A percentile compares a stretch with the other conserved stretches of the same genome.
Evolutionary conservation across 1,140 invertebrate species (phyloP).

Genomic region (Dendroctonus valens): DNA sequence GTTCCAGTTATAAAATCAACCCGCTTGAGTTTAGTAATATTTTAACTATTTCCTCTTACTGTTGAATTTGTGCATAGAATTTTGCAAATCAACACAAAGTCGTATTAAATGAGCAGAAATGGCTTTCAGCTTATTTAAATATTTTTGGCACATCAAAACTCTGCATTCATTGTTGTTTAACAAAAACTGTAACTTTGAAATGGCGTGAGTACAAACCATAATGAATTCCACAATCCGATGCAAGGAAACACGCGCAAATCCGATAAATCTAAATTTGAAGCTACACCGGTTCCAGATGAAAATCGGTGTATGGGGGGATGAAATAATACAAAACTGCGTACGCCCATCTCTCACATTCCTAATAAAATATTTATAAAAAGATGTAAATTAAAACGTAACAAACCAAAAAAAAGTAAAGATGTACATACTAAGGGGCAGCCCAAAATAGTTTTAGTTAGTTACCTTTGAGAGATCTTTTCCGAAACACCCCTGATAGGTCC

Average conservation of each 20-base stretch:
- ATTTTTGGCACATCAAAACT: too few species aligned
- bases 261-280: slow-evolving; percentile 7
- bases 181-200: too few species aligned
- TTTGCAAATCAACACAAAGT: too few species aligned
- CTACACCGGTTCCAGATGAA: slow-evolving; percentile 11
- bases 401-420: slow-evolving; percentile 23
- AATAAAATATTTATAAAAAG: slow-evolving; percentile 29
- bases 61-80: too few species aligned
- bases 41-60: too few species aligned
- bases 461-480: slow-evolving; percentile 91
- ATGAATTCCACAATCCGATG: slow-evolving; percentile 7
- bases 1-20: too few species aligned
- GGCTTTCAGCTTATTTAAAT: too few species aligned
- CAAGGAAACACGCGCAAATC: background rate
- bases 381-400: slow-evolving; percentile 31
- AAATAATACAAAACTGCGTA: slow-evolving; percentile 37
- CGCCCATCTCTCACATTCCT: slow-evolving; percentile 45
- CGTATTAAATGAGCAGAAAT: too few species aligned
- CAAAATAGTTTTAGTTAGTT: slow-evolving; percentile 55
- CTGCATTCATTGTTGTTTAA: too few species aligned
- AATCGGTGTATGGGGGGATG: background rate
- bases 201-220: background rate
- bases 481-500: slow-evolving; percentile 74
- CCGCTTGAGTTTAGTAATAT: too few species aligned
- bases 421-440: slow-evolving; percentile 51